Evolutionary conservation across 2,797 vertebrate genomes (phyloP), one percentile per base, ranked within the genome.

Genomic region (Lagocephalus sceleratus): DNA sequence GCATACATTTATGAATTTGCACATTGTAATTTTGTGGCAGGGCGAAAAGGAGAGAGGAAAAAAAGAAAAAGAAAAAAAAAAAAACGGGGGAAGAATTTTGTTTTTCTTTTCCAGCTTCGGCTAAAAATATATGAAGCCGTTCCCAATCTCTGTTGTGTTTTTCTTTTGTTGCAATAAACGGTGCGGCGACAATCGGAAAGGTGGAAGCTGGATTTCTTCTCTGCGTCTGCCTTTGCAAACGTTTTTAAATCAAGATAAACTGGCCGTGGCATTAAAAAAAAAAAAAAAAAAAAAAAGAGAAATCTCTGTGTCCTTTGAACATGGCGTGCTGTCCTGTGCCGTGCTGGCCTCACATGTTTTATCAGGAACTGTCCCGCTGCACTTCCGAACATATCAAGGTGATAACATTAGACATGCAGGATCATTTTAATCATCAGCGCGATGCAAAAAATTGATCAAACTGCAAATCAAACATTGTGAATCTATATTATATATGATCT

Each of bases 21-120:
- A 90, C 81, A 39, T 86, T 87, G 87, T 90, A 89, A 91, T 91
- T 91, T 91, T 90, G 92, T 86, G 92, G 92, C 69, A 73, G 71
- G 71, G 80, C 77, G 72, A 78, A 88, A 88, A 83, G 81, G 74
- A 87, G 81, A 76, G 40, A 19, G 40, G 40, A 19, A 42, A 70
- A 60, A n/a, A n/a, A 77, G 71, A 78, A 88, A 87, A 80, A 76
- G 40, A 19, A n/a, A n/a, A 19, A 42, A 70, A 60, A 42, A 42
- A 76, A 85, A 82, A 70, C 51, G 60, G 79, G 72, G 73, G 71
- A 80, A 59, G 62, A 75, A 57, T 43, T 69, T 73, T 87, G 78
- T 85, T 89, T 90, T 87, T 81, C 71, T 71, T 83, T 81, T 75
- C 48, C 50, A 73, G 54, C 52, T 43, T 29, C 16, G 45, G 54